Conservation (phyloP, 2,797 vertebrate genomes). For the Darevskia mixta region DNA sequence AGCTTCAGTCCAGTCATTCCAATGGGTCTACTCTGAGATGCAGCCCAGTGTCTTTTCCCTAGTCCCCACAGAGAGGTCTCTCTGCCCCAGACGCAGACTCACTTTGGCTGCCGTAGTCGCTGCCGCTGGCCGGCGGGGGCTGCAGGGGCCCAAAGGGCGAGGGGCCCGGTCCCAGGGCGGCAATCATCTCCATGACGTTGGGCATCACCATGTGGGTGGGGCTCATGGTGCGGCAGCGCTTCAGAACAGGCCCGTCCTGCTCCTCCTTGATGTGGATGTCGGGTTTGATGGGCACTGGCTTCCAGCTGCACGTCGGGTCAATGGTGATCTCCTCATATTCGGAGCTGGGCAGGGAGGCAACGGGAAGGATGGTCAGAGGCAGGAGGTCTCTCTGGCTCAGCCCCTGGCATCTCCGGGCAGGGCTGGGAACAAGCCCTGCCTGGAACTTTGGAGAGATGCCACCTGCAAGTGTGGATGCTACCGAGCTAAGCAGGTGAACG, state of each 20-base stretch:
- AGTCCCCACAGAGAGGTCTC: not conserved
- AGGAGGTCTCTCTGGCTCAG: not conserved
- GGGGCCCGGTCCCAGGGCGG: slow-evolving; percentile 88
- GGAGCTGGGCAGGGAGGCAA: slow-evolving; percentile 76
- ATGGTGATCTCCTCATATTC: slow-evolving; percentile 98
- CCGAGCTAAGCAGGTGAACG: not conserved
- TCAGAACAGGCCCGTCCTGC: slow-evolving; percentile 89
- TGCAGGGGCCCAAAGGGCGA: slow-evolving; percentile 84
- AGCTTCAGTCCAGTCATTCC: too few relatives aligned
- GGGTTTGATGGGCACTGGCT: slow-evolving; percentile 92
- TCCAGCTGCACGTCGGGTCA: slow-evolving; percentile 95
- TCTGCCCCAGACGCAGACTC: not conserved
- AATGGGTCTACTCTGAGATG: too few relatives aligned
- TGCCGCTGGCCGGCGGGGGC: slow-evolving; percentile 74
- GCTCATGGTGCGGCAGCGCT: slow-evolving; percentile 93
- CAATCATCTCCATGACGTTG: slow-evolving; percentile 97
- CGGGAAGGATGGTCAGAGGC: not conserved
- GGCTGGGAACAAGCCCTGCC: not conserved
- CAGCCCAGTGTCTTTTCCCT: not conserved
- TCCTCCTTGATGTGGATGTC: slow-evolving; percentile 94
- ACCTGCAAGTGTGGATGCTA: not conserved
- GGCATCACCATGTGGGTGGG: slow-evolving; percentile 94
- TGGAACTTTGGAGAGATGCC: not conserved
- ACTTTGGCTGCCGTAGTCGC: slow-evolving; percentile 89
- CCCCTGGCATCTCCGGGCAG: too few relatives aligned